Evolutionary conservation across 2,888 invertebrate species (phyloP).

Genomic region (Pollenia angustigena): DNA sequence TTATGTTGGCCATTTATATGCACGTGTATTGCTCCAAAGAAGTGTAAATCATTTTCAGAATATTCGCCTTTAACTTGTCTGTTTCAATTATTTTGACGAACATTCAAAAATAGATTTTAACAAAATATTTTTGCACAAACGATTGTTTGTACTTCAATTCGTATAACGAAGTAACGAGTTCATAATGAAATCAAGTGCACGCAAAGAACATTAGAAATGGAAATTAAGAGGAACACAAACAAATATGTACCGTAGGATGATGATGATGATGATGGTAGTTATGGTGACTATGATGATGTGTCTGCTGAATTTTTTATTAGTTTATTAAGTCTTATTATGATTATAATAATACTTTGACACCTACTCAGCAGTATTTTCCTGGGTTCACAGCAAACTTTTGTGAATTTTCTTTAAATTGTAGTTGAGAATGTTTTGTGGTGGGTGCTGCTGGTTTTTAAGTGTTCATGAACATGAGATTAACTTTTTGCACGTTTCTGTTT

Average conservation of each 20-base stretch:
- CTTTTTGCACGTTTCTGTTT: slow-evolving; percentile 51
- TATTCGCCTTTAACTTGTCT: slow-evolving; percentile 58
- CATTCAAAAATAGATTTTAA: slow-evolving; percentile 1
- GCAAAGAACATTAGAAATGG: slow-evolving; percentile 34
- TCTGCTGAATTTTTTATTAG: slow-evolving; percentile 33
- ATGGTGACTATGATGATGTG: slow-evolving; percentile 3
- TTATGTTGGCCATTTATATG: slow-evolving; percentile 46
- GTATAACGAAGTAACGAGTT: slow-evolving; percentile 11
- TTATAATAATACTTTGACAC: slow-evolving; percentile 39
- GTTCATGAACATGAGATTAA: slow-evolving; percentile 67
- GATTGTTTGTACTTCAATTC: slow-evolving; percentile 11
- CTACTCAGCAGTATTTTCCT: slow-evolving; percentile 9
- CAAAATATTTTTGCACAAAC: background rate
- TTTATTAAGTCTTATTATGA: slow-evolving; percentile 21
- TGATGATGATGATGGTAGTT: slow-evolving; percentile 3
- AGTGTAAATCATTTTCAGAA: slow-evolving; percentile 48
- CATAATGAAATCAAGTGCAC: slow-evolving; percentile 64
- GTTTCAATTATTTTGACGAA: slow-evolving; percentile 47
- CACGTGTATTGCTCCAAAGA: slow-evolving; percentile 62
- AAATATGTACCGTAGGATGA: slow-evolving; percentile 8
- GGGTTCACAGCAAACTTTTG: slow-evolving; percentile 38
- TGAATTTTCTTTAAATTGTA: slow-evolving; percentile 15
- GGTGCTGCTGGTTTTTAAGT: slow-evolving; percentile 49
- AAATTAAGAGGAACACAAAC: background rate
- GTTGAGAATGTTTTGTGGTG: slow-evolving; percentile 32